A percentile compares a stretch with the other conserved stretches of the same genome.
Conservation (phyloP, 92 coral and sea anemone species). For the Umimayanthus kanabou region DNA sequence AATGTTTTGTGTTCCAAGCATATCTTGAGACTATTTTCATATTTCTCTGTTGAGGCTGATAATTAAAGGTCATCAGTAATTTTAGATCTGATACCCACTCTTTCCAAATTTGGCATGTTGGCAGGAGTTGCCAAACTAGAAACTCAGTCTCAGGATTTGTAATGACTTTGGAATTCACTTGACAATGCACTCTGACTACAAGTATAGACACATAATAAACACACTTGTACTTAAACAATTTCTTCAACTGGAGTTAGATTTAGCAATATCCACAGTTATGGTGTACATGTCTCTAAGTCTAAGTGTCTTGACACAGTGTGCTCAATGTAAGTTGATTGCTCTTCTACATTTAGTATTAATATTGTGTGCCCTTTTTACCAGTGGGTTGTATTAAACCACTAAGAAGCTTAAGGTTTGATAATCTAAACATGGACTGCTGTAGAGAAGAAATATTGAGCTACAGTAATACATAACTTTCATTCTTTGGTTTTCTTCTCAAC, state of each 20-base stretch:
- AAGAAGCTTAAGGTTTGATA: too few species aligned
- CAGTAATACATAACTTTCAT: too few species aligned
- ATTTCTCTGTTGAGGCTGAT: background rate
- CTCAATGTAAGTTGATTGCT: background rate
- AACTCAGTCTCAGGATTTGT: background rate
- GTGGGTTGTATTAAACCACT: too few species aligned
- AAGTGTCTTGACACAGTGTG: background rate
- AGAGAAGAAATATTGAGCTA: too few species aligned
- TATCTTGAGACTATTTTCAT: background rate
- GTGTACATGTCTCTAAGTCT: background rate
- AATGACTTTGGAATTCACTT: constrained; percentile 25
- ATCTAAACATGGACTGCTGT: too few species aligned
- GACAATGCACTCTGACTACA: background rate
- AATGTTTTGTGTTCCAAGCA: too few species aligned
- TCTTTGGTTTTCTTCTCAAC: too few species aligned
- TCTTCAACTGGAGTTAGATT: background rate
- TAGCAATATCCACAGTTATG: background rate
- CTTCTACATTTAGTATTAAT: too few species aligned
- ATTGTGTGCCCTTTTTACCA: background rate
- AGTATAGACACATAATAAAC: background rate
- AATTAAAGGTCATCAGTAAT: constrained; percentile 40
- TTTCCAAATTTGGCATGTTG: constrained; percentile 38
- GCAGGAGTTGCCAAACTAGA: background rate
- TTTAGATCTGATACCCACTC: constrained; percentile 3
- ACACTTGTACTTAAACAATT: background rate